Percentiles rank a stretch among this genome's conserved stretches.
Conservation (phyloP, 2,113 vertebrate genomes). For the Psittacus erithacus region DNA sequence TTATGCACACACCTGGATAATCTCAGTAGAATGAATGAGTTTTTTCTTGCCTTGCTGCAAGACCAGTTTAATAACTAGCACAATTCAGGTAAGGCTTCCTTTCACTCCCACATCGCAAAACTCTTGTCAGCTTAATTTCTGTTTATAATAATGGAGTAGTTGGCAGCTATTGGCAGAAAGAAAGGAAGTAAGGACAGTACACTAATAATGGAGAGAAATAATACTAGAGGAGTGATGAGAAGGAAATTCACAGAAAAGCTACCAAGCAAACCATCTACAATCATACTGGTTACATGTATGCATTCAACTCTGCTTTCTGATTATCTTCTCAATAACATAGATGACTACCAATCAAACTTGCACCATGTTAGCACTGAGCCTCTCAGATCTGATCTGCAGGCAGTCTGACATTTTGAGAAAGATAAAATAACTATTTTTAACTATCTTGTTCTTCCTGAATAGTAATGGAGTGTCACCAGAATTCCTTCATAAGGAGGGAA, state of each 20-base stretch:
- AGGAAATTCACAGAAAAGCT: neutral
- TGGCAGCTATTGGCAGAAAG: neutral
- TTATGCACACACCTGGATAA: neutral
- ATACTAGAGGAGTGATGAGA: neutral
- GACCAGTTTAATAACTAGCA: neutral
- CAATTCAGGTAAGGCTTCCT: neutral
- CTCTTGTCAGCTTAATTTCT: neutral
- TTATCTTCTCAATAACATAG: neutral
- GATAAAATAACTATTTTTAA: neutral
- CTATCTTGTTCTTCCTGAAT: neutral
- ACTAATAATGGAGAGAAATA: neutral
- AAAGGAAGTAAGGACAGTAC: neutral
- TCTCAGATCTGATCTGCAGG: neutral
- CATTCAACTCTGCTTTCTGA: neutral
- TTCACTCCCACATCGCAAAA: neutral
- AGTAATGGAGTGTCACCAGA: neutral
- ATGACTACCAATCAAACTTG: neutral
- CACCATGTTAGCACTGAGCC: neutral
- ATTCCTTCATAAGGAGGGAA: neutral
- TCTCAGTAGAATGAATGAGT: neutral
- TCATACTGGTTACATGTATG: neutral
- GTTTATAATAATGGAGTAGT: neutral
- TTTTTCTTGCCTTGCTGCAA: slow-evolving; percentile 1
- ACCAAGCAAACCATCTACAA: neutral
- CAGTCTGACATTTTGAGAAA: neutral